Base-by-base conservation (phyloP, 1,140 invertebrate species). In the Drosophila fuyamai region DNA sequence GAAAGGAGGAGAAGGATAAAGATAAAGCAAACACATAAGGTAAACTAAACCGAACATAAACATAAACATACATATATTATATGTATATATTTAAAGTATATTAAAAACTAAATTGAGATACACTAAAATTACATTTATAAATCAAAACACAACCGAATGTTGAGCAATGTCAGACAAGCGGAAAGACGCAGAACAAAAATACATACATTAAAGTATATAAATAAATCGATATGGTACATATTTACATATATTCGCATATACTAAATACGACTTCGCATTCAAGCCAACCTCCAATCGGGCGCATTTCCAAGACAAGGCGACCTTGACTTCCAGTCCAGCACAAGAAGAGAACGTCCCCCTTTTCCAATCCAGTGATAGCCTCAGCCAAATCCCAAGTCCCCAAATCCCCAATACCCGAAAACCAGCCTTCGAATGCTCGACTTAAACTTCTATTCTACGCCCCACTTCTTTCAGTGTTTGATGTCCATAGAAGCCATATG, bases 21-120 rank as follows among this genome's bases (percentile, higher is more conserved):
- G 44, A 50, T 76, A 73, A 73, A 63, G 63, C 76, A 88, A 80
- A 77, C 57, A 79, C 75, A 78, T 79, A 78, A 77, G 54, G 50
- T 72, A 84, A 88, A 88, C 77, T 71, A 88, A 88, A 89, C 50
- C 73, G 50, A 86, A 72, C 47, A 60, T 36, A 56, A 63, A 61
- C 57, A 73, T 76, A 79, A 82, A 89, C 55, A 89, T 89, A 89
- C 84, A 89, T 89, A 89, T 89, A 89, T 89, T 89, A 89, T 89
- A 89, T 89, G 81, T 89, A 89, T 89, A 89, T 89, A 89, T 88
- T 88, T 78, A 78, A 88, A 81, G 68, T 88, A 88, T 88, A 88
- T 89, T 83, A 78, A 85, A 79, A 82, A 41, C 59, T 68, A 82
- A 81, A 62, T 54, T 51, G 62, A 63, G 50, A 84, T 70, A 84